These are phyloP conservation scores for Ernsta delagoae DNA, from an alignment of 2,888 invertebrate genomes.

Conservation along the genomic window DNA sequence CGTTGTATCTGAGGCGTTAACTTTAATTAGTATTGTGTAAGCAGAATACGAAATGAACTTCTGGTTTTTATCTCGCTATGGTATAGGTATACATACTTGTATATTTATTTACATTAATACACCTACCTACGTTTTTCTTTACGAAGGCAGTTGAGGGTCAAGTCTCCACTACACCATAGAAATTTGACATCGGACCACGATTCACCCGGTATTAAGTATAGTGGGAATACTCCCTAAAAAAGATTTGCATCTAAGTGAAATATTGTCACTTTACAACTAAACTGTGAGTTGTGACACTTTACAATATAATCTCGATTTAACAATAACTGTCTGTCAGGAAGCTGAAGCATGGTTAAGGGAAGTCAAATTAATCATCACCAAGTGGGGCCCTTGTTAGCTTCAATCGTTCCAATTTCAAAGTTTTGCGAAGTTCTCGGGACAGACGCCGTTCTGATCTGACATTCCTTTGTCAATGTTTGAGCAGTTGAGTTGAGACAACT, in stretches of 20 bases:
- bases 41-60: neutral
- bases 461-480: neutral
- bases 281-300: neutral
- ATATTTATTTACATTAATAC: no score
- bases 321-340: conserved; percentile 4
- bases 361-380: neutral
- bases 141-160: no score
- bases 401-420: neutral
- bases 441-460: neutral
- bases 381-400: neutral
- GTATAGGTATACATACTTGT: no score
- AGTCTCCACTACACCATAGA: no score
- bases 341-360: neutral
- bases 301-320: neutral
- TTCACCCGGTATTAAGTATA: no score
- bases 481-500: no score
- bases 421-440: neutral
- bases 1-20: conserved; percentile 8
- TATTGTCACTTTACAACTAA: neutral
- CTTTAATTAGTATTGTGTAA: conserved; percentile 2
- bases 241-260: no score
- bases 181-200: no score
- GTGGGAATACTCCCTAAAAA: no score
- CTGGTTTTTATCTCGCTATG: no score
- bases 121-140: no score